Base-by-base conservation (phyloP, 2,888 invertebrate species). In the Sepioteuthis lessoniana region DNA sequence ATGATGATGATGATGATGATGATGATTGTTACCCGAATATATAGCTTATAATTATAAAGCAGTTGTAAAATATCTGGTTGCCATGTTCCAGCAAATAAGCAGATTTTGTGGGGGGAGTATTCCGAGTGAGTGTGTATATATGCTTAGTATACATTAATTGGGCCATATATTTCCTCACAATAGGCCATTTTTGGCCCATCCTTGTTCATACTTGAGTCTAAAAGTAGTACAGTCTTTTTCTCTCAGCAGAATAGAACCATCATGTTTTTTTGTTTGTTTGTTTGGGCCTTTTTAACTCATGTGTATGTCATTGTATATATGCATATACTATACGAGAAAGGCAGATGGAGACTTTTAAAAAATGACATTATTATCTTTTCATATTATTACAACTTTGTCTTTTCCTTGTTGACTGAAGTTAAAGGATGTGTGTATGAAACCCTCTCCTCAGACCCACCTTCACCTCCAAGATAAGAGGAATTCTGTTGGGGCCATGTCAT, bases 381-480 rank as follows among this genome's bases (percentile, higher is more conserved):
- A 76, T 76, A 76, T 76, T 76, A 76, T 76, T 76, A 76, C 76
- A 76, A 76, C 76, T 76, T 76, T n/a, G 76, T 76, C 76, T 76
- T 76, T 76, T n/a, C n/a, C 19, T 76, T 76, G 8, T n/a, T 13
- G 76, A 76, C n/a, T 76, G 13, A 16, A n/a, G n/a, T 76, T 31
- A 76, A 76, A n/a, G 8, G 25, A 21, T 21, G 55, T 55, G 25
- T 55, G 25, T 55, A 21, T 55, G 21, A 76, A 76, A n/a, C n/a
- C n/a, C 1, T 16, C 76, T 35, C n/a, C 76, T 76, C 76, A 13
- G n/a, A 35, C 16, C 76, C n/a, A n/a, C 76, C 76, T 35, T n/a
- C 76, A 76, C n/a, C n/a, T n/a, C n/a, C 3, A 35, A 76, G 76
- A 76, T 76, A 76, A 76, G 76, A 76, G n/a, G n/a, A n/a, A 76